Evolutionary conservation across 2,888 invertebrate genomes (phyloP).

Genomic region (Pedicia rivosa): DNA sequence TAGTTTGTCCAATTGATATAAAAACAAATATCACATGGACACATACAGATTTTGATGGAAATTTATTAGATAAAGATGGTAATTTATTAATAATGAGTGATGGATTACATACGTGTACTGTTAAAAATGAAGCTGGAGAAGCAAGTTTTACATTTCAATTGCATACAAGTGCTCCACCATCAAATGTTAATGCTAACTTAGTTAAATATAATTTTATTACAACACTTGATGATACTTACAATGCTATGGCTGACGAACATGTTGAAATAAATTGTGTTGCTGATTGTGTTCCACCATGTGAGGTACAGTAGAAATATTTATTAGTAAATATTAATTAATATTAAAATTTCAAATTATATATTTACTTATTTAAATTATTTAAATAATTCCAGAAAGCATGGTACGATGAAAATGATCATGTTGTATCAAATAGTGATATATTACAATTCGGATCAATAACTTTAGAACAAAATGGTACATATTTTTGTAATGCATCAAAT

Average conservation of each 20-base stretch:
- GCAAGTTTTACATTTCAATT: slow-evolving; percentile 34
- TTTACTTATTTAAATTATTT: too few relatives aligned
- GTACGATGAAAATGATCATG: not conserved
- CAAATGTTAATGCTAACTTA: too few relatives aligned
- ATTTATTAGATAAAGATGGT: too few relatives aligned
- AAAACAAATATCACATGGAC: too few relatives aligned
- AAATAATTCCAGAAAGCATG: slow-evolving; percentile 24
- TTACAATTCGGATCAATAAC: slow-evolving; percentile 19
- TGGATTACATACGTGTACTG: slow-evolving; percentile 40
- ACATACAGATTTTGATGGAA: too few relatives aligned
- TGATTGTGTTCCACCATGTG: slow-evolving; percentile 33
- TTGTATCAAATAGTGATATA: slow-evolving; percentile 7
- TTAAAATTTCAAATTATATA: too few relatives aligned
- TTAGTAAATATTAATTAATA: too few relatives aligned
- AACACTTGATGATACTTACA: slow-evolving; percentile 18
- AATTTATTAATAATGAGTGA: too few relatives aligned
- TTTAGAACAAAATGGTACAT: slow-evolving; percentile 32
- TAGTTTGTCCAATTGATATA: too few relatives aligned
- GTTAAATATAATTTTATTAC: too few relatives aligned
- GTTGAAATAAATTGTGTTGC: slow-evolving; percentile 33
- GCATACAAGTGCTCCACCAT: slow-evolving; percentile 36
- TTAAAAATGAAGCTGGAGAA: slow-evolving; percentile 40
- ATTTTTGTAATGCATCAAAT: slow-evolving; percentile 42
- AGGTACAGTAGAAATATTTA: too few relatives aligned
- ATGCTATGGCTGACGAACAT: slow-evolving; percentile 28